Base-by-base conservation (phyloP, 2,797 vertebrate species). In the Leptoclinus maculatus region DNA sequence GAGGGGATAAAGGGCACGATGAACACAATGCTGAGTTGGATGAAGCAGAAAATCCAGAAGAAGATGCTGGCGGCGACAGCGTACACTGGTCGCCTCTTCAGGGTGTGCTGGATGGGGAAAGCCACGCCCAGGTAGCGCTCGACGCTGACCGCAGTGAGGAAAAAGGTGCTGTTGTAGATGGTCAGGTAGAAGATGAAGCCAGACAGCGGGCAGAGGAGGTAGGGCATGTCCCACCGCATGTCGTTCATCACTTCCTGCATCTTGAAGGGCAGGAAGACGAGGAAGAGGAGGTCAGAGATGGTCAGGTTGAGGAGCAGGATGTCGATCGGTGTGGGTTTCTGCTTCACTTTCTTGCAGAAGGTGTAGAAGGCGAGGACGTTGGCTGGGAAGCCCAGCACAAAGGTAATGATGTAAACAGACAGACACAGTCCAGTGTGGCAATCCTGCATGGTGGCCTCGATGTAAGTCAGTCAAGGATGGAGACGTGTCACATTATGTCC, bases 221-320 rank as follows among this genome's bases (percentile, higher is more conserved):
- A 93, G 0, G 96, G 94, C 82, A 96, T 80, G 5, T 91, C 32
- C 96, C 96, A 96, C 0, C 56, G 1, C 88, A 94, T 93, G 19
- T 81, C 13, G 41, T 93, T 87, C 27, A 83, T 49, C 23, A 91
- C 93, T 72, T 96, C 96, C 36, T 95, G 89, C 95, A 97, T 96
- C 82, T 95, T 96, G 64, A 97, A 96, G 0, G 96, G 96, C 83
- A 97, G 86, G 91, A 96, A 95, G 69, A 95, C 56, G 51, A 97
- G 92, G 41, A 97, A 96, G 69, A 96, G 94, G 65, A 97, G 92
- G 90, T 97, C 96, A 0, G 96, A 97, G 76, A 96, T 79, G 66
- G 95, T 96, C 79, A 97, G 90, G 91, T 97, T 97, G 74, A 95
- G 94, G 32, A 96, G 94, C 12, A 96, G 92, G 89, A 96, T 96